phyloP scores from a whole-genome alignment of 2,797 vertebrate genomes.

The Novumbra hubbsi region DNA sequence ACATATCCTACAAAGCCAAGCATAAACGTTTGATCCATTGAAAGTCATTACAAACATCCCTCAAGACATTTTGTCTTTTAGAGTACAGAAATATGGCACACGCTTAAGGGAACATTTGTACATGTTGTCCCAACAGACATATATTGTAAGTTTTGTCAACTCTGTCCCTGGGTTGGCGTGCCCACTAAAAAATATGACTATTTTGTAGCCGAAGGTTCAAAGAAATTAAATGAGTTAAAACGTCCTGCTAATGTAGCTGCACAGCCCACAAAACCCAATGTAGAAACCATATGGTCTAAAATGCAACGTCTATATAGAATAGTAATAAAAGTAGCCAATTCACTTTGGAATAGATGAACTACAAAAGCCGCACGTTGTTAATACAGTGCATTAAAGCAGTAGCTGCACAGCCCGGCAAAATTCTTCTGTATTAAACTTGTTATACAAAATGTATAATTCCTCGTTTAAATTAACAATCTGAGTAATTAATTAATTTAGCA shows the following conservation, averaged over 20 bases:
- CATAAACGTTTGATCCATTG: not conserved
- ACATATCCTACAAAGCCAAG: not conserved
- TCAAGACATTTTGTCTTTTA: too few species aligned
- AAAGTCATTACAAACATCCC: not conserved
- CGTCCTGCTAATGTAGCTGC: not conserved
- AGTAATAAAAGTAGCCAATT: not conserved
- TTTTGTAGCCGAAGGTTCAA: not conserved
- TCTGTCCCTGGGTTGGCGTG: not conserved
- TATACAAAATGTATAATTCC: not conserved
- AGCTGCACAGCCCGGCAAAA: not conserved
- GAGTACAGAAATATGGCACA: not conserved
- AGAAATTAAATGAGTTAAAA: not conserved
- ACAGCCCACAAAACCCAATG: not conserved
- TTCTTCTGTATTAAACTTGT: too few species aligned
- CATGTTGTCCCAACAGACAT: not conserved
- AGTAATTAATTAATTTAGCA: not conserved
- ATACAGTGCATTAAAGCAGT: not conserved
- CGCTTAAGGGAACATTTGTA: not conserved
- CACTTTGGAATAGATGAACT: slow-evolving; percentile 2
- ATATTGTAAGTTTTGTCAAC: not conserved
- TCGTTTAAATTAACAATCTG: not conserved
- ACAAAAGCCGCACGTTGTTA: not conserved
- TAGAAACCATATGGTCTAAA: not conserved
- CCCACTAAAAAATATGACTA: not conserved
- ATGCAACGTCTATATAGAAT: not conserved